Evolutionary conservation across 2,888 invertebrate species (phyloP).

Genomic region (Tenthredo scrophulariae): DNA sequence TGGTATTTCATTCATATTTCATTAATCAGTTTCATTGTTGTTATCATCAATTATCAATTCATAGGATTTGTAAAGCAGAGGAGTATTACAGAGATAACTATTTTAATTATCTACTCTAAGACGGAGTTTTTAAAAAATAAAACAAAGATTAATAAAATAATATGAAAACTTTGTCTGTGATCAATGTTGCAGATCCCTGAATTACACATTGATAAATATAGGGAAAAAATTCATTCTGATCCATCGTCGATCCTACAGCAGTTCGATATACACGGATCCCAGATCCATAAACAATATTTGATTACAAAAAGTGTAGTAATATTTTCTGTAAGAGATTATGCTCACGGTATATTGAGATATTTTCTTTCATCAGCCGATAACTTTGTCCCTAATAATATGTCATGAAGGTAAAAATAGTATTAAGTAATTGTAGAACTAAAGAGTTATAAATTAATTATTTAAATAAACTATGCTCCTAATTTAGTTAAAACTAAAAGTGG

Average conservation of each 20-base stretch:
- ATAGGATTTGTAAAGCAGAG: conserved; percentile 14
- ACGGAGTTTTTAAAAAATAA: background rate
- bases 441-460: conserved; percentile 29
- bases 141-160: background rate
- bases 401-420: conserved; percentile 50
- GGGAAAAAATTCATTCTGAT: background rate
- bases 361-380: conserved; percentile 18
- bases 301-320: conserved; percentile 20
- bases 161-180: background rate
- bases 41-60: conserved; percentile 10
- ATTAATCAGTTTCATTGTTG: conserved; percentile 9
- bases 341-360: conserved; percentile 23
- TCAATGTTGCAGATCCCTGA: background rate
- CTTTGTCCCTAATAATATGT: conserved; percentile 53
- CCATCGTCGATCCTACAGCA: background rate
- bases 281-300: background rate
- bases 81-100: conserved; percentile 20
- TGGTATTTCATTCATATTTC: conserved; percentile 6
- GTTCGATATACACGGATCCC: background rate
- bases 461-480: conserved; percentile 39
- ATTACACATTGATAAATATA: background rate
- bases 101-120: background rate
- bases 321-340: conserved; percentile 3
- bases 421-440: conserved; percentile 41
- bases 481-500: conserved; percentile 34